Evolutionary conservation across 2,797 vertebrate genomes (phyloP).

Genomic region (Pelobates cultripes): DNA sequence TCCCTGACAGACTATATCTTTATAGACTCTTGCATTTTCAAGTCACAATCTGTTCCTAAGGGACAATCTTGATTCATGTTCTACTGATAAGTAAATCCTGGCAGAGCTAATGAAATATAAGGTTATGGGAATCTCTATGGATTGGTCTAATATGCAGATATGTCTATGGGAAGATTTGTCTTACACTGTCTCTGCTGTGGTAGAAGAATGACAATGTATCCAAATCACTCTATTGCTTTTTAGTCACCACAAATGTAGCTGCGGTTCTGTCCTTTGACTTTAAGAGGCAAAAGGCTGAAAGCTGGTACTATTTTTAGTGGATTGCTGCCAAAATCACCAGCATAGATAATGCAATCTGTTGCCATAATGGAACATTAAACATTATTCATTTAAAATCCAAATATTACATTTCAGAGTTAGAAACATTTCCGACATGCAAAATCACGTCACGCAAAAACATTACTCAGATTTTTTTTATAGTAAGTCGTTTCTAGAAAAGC

Average conservation of each 20-base stretch:
- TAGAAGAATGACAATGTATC: not conserved
- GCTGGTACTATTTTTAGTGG: constrained; percentile 24
- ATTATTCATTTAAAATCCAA: constrained; percentile 2
- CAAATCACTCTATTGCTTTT: not conserved
- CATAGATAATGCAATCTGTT: constrained; percentile 28
- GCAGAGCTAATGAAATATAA: constrained; percentile 56
- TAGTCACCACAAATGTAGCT: constrained; percentile 8
- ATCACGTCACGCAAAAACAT: not conserved
- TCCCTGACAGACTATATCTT: constrained; percentile 56
- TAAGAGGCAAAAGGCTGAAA: constrained; percentile 6
- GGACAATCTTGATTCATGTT: constrained; percentile 55
- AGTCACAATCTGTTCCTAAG: constrained; percentile 54
- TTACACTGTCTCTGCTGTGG: constrained; percentile 20
- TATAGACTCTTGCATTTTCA: constrained; percentile 56
- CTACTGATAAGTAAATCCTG: constrained; percentile 54
- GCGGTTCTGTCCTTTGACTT: constrained; percentile 12
- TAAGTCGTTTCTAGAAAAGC: not conserved
- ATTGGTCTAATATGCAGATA: constrained; percentile 55
- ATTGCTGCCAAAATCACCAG: constrained; percentile 27
- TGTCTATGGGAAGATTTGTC: constrained; percentile 39
- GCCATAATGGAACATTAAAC: constrained; percentile 18
- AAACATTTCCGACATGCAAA: not conserved
- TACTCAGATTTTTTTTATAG: not conserved
- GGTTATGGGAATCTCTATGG: constrained; percentile 49
- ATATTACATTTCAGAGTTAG: constrained; percentile 10